Base-by-base conservation (phyloP, 2,113 vertebrate genomes). In the Rallus limicola region DNA sequence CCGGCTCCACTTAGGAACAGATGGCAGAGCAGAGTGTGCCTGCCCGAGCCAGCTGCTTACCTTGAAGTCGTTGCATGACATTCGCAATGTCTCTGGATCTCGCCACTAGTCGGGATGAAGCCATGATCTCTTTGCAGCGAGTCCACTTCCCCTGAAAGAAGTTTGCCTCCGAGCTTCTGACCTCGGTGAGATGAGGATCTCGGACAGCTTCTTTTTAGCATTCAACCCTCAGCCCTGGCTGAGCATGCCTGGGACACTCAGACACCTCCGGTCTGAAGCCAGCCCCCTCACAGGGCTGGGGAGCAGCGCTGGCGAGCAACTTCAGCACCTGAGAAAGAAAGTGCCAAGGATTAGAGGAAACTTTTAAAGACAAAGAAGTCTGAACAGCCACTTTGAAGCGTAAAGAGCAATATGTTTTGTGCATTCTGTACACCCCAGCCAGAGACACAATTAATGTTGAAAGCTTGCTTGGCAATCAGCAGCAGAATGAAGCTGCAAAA, bases 61-160 rank as follows among this genome's bases (percentile, higher is more conserved):
- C 99, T 98, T 99, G 99, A 94, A 99, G 98, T 90, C 98, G 98
- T 91, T 99, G 99, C 99, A 99, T 99, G 96, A 99, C 99, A 21
- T 98, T 99, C 95, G 98, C 96, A 42, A 99, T 99, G 95, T 99
- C 99, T 95, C 98, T 98, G 53, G 98, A 96, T 94, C 98, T 97
- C 28, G 98, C 81, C 14, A 95, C 97, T 21, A 97, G 96, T 44
- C 98, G 97, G 84, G 99, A 98, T 40, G 98, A 98, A 40, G 99
- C 99, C 99, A 99, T 99, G 97, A 71, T 81, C 48, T 85, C 80
- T 92, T 48, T 68, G 96, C 60, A 88, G 95, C 3, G 38, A 67
- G 26, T 93, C 96, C 72, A 82, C 91, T 89, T 86, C 76, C 62
- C 56, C 46, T 44, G 48, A 70, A 62, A 94, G 50, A 94, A 56